These are phyloP conservation scores for Ischnura elegans DNA, from an alignment of 2,888 invertebrate genomes.

Conservation along the genomic window DNA sequence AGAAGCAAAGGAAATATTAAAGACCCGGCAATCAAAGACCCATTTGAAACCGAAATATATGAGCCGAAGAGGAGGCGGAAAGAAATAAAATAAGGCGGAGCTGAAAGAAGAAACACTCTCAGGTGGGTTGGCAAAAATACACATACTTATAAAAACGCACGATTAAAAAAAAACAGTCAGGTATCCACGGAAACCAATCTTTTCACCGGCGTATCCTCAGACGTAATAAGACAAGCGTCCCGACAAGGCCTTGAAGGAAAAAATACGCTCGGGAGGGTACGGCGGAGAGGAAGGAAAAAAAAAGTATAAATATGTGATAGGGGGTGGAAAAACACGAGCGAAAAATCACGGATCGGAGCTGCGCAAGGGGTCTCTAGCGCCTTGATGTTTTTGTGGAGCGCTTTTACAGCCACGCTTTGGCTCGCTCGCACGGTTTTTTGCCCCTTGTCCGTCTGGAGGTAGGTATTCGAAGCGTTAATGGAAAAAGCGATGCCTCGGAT, in stretches of 20 bases:
- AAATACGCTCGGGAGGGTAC: neutral
- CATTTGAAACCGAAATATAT: neutral
- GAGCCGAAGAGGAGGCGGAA: too few relatives aligned
- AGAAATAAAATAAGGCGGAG: too few relatives aligned
- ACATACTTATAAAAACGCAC: neutral
- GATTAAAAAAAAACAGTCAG: neutral
- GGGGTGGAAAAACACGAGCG: slow-evolving; percentile 12
- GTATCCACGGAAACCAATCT: slow-evolving; percentile 33
- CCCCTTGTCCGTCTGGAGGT: slow-evolving; percentile 11
- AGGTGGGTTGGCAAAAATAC: neutral
- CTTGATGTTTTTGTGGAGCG: slow-evolving; percentile 57
- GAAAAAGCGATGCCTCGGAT: slow-evolving; percentile 63
- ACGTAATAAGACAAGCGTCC: slow-evolving; percentile 18
- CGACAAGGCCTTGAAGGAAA: slow-evolving; percentile 17
- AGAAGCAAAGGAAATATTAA: neutral
- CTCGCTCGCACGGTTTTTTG: neutral
- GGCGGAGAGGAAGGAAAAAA: neutral
- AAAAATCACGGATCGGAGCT: slow-evolving; percentile 19
- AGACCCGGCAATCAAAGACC: neutral
- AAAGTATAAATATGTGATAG: too few relatives aligned
- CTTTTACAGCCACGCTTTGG: slow-evolving; percentile 51
- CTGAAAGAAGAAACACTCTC: neutral
- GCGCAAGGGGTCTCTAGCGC: neutral
- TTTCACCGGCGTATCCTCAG: neutral
- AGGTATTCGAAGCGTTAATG: slow-evolving; percentile 42